These are phyloP conservation scores for Ctenodactylus gundi DNA, from an alignment of 2,113 vertebrate species.

Conservation along the genomic window DNA sequence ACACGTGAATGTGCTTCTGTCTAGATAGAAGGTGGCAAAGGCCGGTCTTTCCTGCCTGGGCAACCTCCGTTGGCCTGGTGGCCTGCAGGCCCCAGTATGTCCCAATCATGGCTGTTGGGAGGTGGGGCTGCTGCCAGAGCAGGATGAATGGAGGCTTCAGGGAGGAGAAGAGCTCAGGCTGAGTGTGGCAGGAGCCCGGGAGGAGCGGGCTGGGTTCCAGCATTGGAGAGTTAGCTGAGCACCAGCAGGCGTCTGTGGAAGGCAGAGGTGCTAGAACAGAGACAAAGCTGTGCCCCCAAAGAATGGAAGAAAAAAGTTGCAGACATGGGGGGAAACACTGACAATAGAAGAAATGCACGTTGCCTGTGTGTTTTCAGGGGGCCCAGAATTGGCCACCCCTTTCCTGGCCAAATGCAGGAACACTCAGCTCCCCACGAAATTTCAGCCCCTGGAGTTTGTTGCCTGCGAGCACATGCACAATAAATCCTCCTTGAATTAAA, in stretches of 20 bases:
- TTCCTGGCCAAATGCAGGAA: not conserved
- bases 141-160: not conserved
- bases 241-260: not conserved
- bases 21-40: not conserved
- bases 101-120: not conserved
- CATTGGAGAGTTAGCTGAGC: not conserved
- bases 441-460: conserved; percentile 18
- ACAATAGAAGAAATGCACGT: not conserved
- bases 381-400: not conserved
- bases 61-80: accelerated
- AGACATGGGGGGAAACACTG: not conserved
- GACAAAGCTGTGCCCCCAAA: not conserved
- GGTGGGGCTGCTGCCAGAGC: not conserved
- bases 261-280: not conserved
- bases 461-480: conserved; percentile 8
- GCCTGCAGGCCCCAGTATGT: accelerated
- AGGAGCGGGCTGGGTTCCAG: not conserved
- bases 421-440: not conserved
- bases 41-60: not conserved
- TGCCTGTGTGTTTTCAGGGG: not conserved
- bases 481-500: conserved; percentile 75
- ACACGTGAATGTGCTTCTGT: not conserved
- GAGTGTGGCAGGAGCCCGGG: not conserved
- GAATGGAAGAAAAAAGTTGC: not conserved
- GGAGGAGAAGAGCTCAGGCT: not conserved